A percentile compares a stretch with the other conserved stretches of the same genome.
phyloP scores from a whole-genome alignment of 1,140 invertebrate genomes.

The Drosophila ananassae region DNA sequence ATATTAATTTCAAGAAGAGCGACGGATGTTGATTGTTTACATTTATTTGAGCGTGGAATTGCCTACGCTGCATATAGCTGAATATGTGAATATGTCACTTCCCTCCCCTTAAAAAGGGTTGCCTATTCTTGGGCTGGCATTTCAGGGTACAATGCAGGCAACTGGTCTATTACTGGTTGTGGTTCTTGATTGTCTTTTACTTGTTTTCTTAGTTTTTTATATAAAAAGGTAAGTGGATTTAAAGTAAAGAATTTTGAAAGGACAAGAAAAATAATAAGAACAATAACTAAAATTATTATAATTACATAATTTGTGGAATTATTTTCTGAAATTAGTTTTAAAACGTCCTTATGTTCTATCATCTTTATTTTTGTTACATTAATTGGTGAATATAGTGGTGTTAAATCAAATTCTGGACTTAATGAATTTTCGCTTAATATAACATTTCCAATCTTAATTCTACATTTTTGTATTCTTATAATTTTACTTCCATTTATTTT shows the following conservation, averaged over 20 bases:
- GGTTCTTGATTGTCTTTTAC: constrained; percentile 1
- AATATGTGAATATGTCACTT: not conserved
- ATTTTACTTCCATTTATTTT: constrained; percentile 10
- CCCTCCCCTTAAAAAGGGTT: not conserved
- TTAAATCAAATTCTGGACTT: not conserved
- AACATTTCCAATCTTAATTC: constrained; percentile 1
- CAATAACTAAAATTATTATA: not conserved
- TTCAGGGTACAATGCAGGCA: not conserved
- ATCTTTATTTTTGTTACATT: not conserved
- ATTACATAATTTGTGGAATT: constrained; percentile 2
- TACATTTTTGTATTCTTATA: constrained; percentile 10
- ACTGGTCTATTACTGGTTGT: not conserved
- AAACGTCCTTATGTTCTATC: not conserved
- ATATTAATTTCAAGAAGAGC: too few relatives aligned
- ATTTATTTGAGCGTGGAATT: not conserved
- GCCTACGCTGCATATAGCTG: not conserved
- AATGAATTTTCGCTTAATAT: constrained; percentile 1
- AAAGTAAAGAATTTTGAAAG: not conserved
- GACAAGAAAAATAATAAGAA: not conserved
- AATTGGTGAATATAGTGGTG: not conserved
- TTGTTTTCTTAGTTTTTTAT: constrained; percentile 1
- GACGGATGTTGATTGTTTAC: not conserved
- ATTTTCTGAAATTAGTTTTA: constrained; percentile 7
- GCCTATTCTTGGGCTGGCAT: not conserved
- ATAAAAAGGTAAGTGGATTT: constrained; percentile 2